A percentile compares a stretch with the other conserved stretches of the same genome.
Conservation (phyloP, 2,113 vertebrate species). For the Tupaia tana region DNA sequence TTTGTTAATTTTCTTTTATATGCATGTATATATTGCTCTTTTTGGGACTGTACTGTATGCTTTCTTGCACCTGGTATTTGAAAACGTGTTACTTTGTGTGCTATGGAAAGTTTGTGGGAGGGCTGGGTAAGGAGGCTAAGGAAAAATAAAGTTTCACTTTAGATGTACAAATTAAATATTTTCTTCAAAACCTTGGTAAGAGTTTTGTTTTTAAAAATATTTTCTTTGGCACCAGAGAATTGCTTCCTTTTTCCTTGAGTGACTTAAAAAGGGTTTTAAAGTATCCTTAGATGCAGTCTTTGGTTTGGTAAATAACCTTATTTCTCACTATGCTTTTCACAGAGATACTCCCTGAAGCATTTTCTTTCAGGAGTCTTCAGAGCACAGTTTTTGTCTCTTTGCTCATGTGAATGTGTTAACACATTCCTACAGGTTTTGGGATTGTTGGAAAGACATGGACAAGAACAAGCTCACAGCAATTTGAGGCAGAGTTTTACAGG, state of each 20-base stretch:
- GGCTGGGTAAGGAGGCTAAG: not conserved
- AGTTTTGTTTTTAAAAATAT: not conserved
- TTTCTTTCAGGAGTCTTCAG: not conserved
- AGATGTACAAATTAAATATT: constrained; percentile 37
- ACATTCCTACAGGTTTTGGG: not conserved
- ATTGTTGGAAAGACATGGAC: not conserved
- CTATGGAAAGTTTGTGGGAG: not conserved
- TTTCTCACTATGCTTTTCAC: not conserved
- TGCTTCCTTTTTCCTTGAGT: not conserved
- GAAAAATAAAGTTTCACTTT: constrained; percentile 47
- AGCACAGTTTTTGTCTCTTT: not conserved
- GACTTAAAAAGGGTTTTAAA: not conserved
- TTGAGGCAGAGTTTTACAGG: not conserved
- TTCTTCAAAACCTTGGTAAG: constrained; percentile 20
- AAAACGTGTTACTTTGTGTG: not conserved
- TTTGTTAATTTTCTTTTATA: not conserved
- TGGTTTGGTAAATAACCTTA: not conserved
- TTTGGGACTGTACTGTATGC: not conserved
- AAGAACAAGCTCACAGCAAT: not conserved
- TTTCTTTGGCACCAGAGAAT: constrained; percentile 21
- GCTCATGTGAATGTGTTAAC: not conserved
- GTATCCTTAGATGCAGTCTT: not conserved
- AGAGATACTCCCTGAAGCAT: too few species aligned
- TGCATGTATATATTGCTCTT: not conserved
- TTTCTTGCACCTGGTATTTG: not conserved